Evolutionary conservation across 1,140 invertebrate genomes (phyloP).

Genomic region (Battus philenor): DNA sequence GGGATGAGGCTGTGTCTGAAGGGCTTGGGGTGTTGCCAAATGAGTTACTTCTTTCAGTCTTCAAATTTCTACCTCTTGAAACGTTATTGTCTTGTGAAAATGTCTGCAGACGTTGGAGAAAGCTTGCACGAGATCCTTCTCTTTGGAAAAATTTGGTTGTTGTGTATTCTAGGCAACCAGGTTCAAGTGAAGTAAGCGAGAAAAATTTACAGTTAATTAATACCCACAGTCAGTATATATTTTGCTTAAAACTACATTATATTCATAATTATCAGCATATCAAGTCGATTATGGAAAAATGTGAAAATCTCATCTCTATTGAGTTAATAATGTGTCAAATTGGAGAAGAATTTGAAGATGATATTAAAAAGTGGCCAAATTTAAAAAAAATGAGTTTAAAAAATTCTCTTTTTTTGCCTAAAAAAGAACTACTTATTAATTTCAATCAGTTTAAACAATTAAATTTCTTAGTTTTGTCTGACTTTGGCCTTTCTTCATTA

Average conservation of each 20-base stretch:
- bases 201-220: constrained; percentile 48
- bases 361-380: constrained; percentile 49
- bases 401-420: constrained; percentile 46
- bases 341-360: constrained; percentile 48
- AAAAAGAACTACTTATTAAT: constrained; percentile 40
- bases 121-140: constrained; percentile 38
- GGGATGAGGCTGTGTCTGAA: constrained; percentile 17
- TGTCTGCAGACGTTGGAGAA: constrained; percentile 56
- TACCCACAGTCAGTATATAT: constrained; percentile 43
- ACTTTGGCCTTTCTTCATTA: constrained; percentile 56
- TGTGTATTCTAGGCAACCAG: constrained; percentile 54
- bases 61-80: constrained; percentile 54
- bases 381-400: constrained; percentile 58
- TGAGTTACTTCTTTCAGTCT: constrained; percentile 61
- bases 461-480: constrained; percentile 53
- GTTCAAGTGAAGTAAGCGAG: constrained; percentile 48
- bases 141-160: constrained; percentile 54
- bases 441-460: constrained; percentile 53
- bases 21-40: constrained; percentile 41
- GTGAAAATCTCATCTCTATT: constrained; percentile 50
- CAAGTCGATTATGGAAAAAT: constrained; percentile 47
- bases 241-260: constrained; percentile 57
- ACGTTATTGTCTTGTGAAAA: constrained; percentile 45
- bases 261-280: constrained; percentile 53
- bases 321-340: constrained; percentile 63